phyloP scores from a whole-genome alignment of 2,113 vertebrate species.

The Pipra filicauda region DNA sequence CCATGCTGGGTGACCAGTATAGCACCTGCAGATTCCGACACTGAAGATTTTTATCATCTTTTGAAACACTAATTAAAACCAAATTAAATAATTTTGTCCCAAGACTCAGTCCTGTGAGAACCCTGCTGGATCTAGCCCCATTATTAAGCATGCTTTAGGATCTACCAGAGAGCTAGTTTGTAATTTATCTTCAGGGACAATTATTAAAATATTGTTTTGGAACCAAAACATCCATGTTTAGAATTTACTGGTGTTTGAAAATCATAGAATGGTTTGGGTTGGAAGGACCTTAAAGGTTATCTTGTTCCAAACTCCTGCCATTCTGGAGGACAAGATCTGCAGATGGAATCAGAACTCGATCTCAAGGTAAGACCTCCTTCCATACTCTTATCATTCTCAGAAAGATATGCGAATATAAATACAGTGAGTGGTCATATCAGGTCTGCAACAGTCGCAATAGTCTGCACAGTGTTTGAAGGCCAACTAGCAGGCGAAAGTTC shows the following conservation, averaged over 20 bases:
- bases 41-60: not conserved
- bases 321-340: not conserved
- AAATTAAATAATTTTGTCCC: not conserved
- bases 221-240: not conserved
- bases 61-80: not conserved
- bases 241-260: not conserved
- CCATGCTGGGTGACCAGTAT: not conserved
- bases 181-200: not conserved
- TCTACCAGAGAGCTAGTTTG: not conserved
- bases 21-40: not conserved
- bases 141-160: not conserved
- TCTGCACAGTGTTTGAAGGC: not conserved
- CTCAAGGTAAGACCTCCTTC: not conserved
- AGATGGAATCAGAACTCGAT: not conserved
- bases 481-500: not conserved
- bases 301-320: not conserved
- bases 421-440: accelerated
- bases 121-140: not conserved
- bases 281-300: not conserved
- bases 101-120: not conserved
- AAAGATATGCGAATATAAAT: not conserved
- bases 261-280: not conserved
- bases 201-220: not conserved
- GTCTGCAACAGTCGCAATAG: not conserved
- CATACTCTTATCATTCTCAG: not conserved